These are phyloP conservation scores for Muntiacus muntjak DNA, from an alignment of 2,113 vertebrate species.

Conservation along the genomic window DNA sequence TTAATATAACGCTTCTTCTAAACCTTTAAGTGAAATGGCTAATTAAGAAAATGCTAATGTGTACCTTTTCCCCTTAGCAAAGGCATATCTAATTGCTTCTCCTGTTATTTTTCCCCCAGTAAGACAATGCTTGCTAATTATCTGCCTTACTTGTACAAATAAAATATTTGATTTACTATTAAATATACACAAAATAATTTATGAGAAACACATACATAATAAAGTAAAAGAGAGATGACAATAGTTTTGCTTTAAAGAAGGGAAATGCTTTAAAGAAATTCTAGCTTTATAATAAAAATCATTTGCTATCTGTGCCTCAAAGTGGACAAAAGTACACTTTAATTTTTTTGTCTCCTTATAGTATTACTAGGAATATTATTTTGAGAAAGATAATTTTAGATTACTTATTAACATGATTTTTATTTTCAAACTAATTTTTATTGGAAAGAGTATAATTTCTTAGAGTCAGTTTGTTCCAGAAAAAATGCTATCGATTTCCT, in stretches of 20 bases:
- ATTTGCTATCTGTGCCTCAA: background rate
- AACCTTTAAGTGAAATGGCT: slow-evolving; percentile 74
- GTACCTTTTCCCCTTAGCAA: slow-evolving; percentile 68
- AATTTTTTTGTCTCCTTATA: background rate
- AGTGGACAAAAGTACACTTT: background rate
- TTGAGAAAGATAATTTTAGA: background rate
- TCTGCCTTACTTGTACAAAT: slow-evolving; percentile 60
- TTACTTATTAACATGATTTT: background rate
- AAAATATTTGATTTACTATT: slow-evolving; percentile 68
- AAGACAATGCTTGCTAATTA: slow-evolving; percentile 54
- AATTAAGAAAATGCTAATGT: slow-evolving; percentile 79
- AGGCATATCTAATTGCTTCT: slow-evolving; percentile 71
- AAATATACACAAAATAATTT: slow-evolving; percentile 23
- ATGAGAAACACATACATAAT: background rate
- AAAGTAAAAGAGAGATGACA: background rate
- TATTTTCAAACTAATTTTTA: background rate
- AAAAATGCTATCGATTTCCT: background rate
- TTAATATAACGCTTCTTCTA: slow-evolving; percentile 52
- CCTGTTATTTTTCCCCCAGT: slow-evolving; percentile 32
- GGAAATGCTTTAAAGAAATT: background rate
- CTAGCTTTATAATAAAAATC: background rate
- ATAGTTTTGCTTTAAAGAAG: background rate
- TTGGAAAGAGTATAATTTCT: background rate
- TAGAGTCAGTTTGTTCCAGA: background rate
- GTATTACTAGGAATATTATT: background rate